A percentile compares a stretch with the other conserved stretches of the same genome.
Conservation (phyloP, 2,797 vertebrate genomes). For the Manis pentadactyla region DNA sequence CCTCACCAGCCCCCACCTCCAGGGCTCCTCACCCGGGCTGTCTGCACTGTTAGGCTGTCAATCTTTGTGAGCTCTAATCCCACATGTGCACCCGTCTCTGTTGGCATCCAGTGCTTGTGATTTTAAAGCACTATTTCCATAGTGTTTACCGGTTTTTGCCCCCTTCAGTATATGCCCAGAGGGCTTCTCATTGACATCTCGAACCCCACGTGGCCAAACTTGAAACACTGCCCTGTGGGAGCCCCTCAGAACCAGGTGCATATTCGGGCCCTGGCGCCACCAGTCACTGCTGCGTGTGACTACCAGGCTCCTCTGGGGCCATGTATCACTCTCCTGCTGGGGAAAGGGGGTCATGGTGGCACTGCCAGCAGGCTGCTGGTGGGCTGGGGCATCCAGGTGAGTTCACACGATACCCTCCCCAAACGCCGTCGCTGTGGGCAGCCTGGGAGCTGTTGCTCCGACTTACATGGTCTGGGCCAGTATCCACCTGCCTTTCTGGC, state of each 20-base stretch:
- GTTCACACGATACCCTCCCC: too few species aligned
- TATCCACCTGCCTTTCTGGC: too few species aligned
- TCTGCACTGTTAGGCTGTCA: too few species aligned
- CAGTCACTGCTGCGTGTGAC: fast-evolving
- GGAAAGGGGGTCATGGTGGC: too few species aligned
- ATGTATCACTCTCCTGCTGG: too few species aligned
- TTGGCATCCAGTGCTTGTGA: neutral
- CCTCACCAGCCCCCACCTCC: too few species aligned
- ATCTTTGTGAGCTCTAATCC: neutral
- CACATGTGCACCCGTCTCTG: fast-evolving
- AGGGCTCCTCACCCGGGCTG: fast-evolving
- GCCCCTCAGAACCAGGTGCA: neutral
- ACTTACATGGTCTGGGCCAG: too few species aligned
- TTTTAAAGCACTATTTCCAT: neutral
- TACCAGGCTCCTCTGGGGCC: too few species aligned
- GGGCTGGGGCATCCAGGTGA: too few species aligned
- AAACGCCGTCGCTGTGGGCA: too few species aligned
- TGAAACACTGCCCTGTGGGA: fast-evolving
- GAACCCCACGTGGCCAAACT: fast-evolving
- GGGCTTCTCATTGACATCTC: neutral
- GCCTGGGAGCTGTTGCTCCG: too few species aligned
- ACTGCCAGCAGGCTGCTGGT: too few species aligned
- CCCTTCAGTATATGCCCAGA: neutral
- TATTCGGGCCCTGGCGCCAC: fast-evolving
- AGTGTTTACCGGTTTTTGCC: neutral